Evolutionary conservation across 2,888 invertebrate species (phyloP), one percentile per base, ranked within the genome.

Genomic region (Drosophila tripunctata): DNA sequence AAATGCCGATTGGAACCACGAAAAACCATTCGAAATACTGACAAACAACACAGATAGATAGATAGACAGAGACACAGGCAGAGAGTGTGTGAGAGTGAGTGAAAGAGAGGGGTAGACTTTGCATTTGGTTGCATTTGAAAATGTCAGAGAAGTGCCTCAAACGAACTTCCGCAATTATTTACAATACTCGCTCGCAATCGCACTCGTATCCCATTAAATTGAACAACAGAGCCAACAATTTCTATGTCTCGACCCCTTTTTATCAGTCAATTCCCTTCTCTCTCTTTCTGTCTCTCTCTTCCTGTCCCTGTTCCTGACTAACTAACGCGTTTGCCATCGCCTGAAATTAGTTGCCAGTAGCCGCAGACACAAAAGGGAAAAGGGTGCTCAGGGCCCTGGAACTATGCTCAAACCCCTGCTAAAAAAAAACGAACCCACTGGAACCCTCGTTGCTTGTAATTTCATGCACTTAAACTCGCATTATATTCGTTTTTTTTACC

Each of bases 121-220:
- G 48, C 48, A 48, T 36, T 47, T 50, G 38, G 41, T 8, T 56
- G 56, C 60, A 67, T 55, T 70, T 40, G 56, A 57, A 75, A 78
- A 69, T 74, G 70, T 61, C 81, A 71, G 77, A 38, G 41, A 47
- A 40, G 44, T 52, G 71, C 50, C 65, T 66, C 64, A 69, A 75
- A 74, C 68, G 75, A 79, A 88, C 87, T 88, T 88, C 88, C 87
- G 88, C 88, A 88, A 87, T 88, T 83, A 87, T 85, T 78, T 80
- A 77, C 82, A 75, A 78, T 64, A 56, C 63, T 57, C 72, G 35
- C 27, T 27, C 47, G 33, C 24, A 21, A 22, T 48, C 21, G 27
- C 17, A 24, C 14, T 31, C 22, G 31, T 62, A 60, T 75, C 71
- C 78, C 84, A 88, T 86, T 86, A 78, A 72, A 74, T 69, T 61